Evolutionary conservation across 2,888 invertebrate species (phyloP), one percentile per base, ranked within the genome.

Genomic region (Thelaira solivaga): DNA sequence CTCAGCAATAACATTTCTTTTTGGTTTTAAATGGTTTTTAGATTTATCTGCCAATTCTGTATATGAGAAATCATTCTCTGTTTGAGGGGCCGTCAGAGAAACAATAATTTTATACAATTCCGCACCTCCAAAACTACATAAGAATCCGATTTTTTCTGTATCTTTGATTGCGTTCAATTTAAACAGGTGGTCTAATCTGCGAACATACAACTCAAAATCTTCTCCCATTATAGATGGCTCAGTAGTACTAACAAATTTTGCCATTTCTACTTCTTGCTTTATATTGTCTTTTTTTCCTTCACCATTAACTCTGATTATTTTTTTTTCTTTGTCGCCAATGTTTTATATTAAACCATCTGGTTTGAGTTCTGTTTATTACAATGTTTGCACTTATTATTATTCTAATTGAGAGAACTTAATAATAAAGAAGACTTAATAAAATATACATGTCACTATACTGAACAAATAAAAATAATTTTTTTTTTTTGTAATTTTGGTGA

Each of bases 11-110:
- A 65, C 61, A 53, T 72, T 69, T 53, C 36, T 26, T 47, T 69
- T 65, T 20, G 71, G 76, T 43, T 76, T 76, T 20, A 76, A 65
- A 76, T 76, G 71, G 4, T 7, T 53, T 34, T 64, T 41, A 22
- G 67, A 53, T 61, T 65, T 71, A 20, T 1, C 16, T 13, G 43
- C 49, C 51, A 76, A 39, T 10, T 65, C 69, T 6, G 20, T 2
- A 8, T 71, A 68, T 24, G 68, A n/a, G 39, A 36, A 61, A 1
- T 71, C 61, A 29, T 31, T 45, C 26, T 76, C 76, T 49, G 76
- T 69, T 49, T 62, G 64, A 47, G 62, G 69, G 29, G 57, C 8
- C 5, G 76, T 69, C 31, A 64, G 64, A 5, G 64, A 62, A 29
- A 76, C 64, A 49, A 69, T 69, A 1, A 64, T 22, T 13, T 11